Conservation (phyloP, 1,140 invertebrate species). For the Ridgeia piscesae region DNA sequence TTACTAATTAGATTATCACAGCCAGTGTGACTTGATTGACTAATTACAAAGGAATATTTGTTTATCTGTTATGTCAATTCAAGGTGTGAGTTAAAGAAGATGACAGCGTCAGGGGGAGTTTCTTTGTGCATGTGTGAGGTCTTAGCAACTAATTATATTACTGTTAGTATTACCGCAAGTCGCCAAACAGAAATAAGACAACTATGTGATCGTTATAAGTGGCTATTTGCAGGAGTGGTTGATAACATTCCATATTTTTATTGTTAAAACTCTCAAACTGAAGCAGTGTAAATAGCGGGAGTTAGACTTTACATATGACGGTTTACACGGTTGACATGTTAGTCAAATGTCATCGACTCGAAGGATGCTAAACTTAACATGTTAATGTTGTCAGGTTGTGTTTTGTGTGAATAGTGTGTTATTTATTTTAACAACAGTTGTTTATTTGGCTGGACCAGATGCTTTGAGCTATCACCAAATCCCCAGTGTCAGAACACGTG, state of each 20-base stretch:
- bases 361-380: neutral
- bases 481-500: neutral
- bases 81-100: no score
- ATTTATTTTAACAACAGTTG: neutral
- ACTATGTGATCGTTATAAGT: neutral
- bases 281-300: neutral
- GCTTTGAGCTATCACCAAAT: neutral
- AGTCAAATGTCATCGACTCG: no score
- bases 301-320: neutral
- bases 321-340: neutral
- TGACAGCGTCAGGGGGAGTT: no score
- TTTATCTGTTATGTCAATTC: no score
- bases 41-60: no score
- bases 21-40: no score
- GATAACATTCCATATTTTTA: no score
- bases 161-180: neutral
- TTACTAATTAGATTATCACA: no score
- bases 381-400: neutral
- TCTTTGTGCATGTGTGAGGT: no score
- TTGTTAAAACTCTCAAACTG: neutral
- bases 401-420: neutral
- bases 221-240: neutral
- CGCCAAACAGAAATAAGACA: neutral
- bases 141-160: neutral
- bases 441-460: conserved; percentile 5